Percentiles rank a stretch among this genome's conserved stretches.
Conservation (phyloP, 2,113 vertebrate species). For the Heterotis niloticus region DNA sequence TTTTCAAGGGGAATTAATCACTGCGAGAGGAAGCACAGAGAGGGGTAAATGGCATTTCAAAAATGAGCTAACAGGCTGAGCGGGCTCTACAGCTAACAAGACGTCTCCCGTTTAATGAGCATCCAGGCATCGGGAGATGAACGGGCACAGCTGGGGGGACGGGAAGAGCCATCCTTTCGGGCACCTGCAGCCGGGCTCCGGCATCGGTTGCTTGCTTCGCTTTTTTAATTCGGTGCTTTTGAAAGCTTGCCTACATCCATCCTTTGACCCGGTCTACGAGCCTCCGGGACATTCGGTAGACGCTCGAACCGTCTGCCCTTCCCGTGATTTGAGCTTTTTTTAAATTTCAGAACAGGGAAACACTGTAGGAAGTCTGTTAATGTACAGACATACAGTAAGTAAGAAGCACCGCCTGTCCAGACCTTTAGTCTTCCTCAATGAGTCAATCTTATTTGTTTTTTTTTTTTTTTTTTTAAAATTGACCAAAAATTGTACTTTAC, state of each 20-base stretch:
- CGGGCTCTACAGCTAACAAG: conserved; percentile 18
- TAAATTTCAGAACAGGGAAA: no score
- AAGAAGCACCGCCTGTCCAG: no score
- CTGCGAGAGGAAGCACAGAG: not conserved
- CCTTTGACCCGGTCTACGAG: not conserved
- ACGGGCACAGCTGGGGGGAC: not conserved
- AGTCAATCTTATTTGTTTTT: no score
- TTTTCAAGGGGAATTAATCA: conserved; percentile 26
- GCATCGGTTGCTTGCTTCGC: not conserved
- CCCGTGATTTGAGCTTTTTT: no score
- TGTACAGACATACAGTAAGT: no score
- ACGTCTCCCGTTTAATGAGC: conserved; percentile 20
- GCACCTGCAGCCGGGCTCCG: not conserved
- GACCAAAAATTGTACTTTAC: no score
- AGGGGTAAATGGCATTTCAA: conserved; percentile 18
- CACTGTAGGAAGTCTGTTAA: no score
- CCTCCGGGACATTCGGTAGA: not conserved
- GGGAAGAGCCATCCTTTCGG: not conserved
- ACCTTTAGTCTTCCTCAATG: no score
- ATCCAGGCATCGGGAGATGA: conserved; percentile 6
- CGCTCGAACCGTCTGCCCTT: no score
- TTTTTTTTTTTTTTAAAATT: no score
- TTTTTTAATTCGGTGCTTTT: not conserved
- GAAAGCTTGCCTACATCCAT: not conserved
- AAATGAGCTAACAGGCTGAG: conserved; percentile 27